Evolutionary conservation across 2,797 vertebrate genomes (phyloP).

Genomic region (Trematomus bernacchii): DNA sequence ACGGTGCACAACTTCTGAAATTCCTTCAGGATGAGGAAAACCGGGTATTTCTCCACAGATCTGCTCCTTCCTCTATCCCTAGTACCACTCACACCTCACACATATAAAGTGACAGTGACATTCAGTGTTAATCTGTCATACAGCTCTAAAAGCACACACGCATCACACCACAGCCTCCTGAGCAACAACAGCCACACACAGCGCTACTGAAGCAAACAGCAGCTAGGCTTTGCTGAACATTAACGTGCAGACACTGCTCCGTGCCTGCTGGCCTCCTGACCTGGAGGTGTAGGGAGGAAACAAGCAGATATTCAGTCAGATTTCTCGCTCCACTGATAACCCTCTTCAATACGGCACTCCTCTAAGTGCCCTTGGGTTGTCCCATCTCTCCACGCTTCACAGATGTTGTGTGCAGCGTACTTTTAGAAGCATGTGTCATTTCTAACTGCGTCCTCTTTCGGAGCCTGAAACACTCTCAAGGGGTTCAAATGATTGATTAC

Average conservation of each 20-base stretch:
- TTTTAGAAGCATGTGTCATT: slow-evolving; percentile 49
- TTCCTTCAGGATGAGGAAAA: slow-evolving; percentile 91
- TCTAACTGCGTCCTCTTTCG: slow-evolving; percentile 21
- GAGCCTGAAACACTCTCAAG: slow-evolving; percentile 28
- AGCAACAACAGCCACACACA: slow-evolving; percentile 27
- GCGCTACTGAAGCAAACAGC: slow-evolving; percentile 44
- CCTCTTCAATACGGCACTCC: slow-evolving; percentile 49
- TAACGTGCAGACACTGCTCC: slow-evolving; percentile 59
- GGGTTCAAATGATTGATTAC: slow-evolving; percentile 52
- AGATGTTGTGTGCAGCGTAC: slow-evolving; percentile 39
- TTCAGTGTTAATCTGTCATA: slow-evolving; percentile 51
- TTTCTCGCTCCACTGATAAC: slow-evolving; percentile 81
- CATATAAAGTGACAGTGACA: slow-evolving; percentile 21
- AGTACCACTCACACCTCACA: slow-evolving; percentile 14
- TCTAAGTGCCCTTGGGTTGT: slow-evolving; percentile 78
- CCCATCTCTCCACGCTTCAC: slow-evolving; percentile 48
- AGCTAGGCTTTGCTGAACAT: slow-evolving; percentile 47
- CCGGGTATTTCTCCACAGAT: slow-evolving; percentile 81
- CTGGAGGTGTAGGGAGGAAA: slow-evolving; percentile 71
- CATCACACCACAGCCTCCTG: slow-evolving; percentile 32
- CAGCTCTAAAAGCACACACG: slow-evolving; percentile 32
- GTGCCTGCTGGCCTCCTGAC: slow-evolving; percentile 65
- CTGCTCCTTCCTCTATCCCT: not conserved
- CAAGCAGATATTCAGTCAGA: slow-evolving; percentile 72
- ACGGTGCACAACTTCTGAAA: slow-evolving; percentile 84